phyloP scores from a whole-genome alignment of 2,113 vertebrate genomes.

The Isichthys henryi region DNA sequence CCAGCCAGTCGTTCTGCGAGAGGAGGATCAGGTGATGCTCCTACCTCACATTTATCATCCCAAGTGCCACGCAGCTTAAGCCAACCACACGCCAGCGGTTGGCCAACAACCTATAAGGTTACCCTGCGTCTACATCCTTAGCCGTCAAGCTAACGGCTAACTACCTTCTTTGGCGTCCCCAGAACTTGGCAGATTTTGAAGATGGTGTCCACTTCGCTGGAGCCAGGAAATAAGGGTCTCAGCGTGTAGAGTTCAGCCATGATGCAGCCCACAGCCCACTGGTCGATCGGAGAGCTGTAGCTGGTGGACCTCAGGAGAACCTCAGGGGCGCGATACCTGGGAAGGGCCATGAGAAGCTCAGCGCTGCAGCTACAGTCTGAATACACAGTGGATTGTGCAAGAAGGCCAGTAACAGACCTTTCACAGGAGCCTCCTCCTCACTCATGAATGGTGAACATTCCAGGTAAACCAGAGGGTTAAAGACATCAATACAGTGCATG shows the following conservation, averaged over 20 bases:
- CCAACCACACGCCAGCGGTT: not conserved
- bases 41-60: not conserved
- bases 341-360: constrained; percentile 1
- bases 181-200: constrained; percentile 98
- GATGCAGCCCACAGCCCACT: constrained; percentile 97
- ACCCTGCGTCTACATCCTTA: not conserved
- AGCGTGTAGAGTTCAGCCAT: constrained; percentile 95
- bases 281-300: constrained; percentile 91
- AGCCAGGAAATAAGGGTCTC: constrained; percentile 93
- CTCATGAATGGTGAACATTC: not conserved
- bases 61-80: not conserved
- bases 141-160: not conserved
- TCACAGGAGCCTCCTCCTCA: not conserved
- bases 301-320: constrained; percentile 81
- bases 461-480: not conserved
- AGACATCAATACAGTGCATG: not conserved
- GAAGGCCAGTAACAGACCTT: not conserved
- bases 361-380: no score
- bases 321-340: constrained; percentile 93
- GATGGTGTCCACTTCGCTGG: constrained; percentile 95
- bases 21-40: not conserved
- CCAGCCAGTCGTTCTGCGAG: constrained; percentile 81
- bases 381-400: not conserved
- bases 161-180: constrained; percentile 90
- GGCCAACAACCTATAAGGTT: not conserved